Percentiles rank a stretch among this genome's conserved stretches.
Conservation (phyloP, 2,797 vertebrate species). For the Monodelphis domestica region DNA sequence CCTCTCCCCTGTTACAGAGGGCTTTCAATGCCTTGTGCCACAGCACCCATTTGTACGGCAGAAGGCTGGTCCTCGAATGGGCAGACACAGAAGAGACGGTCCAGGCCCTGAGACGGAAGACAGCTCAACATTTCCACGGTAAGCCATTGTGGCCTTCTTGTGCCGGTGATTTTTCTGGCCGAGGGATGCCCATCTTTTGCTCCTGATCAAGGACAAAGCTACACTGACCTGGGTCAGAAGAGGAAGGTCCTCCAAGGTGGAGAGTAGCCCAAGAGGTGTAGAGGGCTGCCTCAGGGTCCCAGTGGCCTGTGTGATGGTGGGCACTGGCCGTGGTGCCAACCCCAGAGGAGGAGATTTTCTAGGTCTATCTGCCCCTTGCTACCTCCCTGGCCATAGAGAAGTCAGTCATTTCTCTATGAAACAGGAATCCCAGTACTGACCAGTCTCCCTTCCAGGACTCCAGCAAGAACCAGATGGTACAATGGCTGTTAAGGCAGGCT, state of each 20-base stretch:
- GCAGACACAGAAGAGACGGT: constrained; percentile 93
- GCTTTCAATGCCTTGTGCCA: constrained; percentile 95
- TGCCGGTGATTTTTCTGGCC: not conserved
- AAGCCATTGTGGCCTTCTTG: constrained; percentile 46
- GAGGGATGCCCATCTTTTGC: not conserved
- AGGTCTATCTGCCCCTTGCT: not conserved
- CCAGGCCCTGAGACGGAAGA: constrained; percentile 92
- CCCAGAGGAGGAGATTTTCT: no score
- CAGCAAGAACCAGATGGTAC: not conserved
- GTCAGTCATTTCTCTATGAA: not conserved
- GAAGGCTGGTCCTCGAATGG: constrained; percentile 97
- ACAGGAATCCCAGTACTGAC: not conserved
- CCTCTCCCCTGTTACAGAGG: constrained; percentile 85
- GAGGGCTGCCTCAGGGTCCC: not conserved
- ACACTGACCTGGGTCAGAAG: not conserved
- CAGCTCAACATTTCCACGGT: constrained; percentile 95
- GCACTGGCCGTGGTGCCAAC: no score
- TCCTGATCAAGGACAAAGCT: not conserved
- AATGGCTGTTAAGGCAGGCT: not conserved
- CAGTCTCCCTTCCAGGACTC: not conserved
- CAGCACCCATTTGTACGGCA: constrained; percentile 97
- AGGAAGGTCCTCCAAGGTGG: not conserved
- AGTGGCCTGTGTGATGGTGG: no score
- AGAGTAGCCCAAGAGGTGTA: not conserved
- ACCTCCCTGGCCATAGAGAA: not conserved